A percentile compares a stretch with the other conserved stretches of the same genome.
These are phyloP conservation scores for Agriotes lineatus DNA, from an alignment of 2,888 invertebrate species.

Conservation along the genomic window DNA sequence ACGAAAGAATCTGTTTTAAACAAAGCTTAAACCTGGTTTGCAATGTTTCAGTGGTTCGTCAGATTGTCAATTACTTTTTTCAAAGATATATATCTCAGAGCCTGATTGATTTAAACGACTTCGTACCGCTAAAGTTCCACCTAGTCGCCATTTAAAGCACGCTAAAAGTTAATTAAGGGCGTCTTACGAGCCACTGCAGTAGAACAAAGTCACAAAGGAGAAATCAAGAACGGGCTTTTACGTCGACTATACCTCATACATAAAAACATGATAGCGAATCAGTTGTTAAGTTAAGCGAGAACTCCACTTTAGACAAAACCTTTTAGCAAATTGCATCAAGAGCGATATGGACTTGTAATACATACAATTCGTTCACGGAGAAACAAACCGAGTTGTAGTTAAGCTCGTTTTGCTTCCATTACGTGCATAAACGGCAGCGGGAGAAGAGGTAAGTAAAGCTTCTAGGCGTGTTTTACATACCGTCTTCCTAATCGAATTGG, in stretches of 20 bases:
- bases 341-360: slow-evolving; percentile 61
- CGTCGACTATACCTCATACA: slow-evolving; percentile 62
- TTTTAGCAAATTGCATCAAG: slow-evolving; percentile 67
- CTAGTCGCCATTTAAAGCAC: too few relatives aligned
- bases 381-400: slow-evolving; percentile 45
- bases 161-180: not conserved
- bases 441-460: not conserved
- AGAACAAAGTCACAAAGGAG: slow-evolving; percentile 4
- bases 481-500: not conserved
- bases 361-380: slow-evolving; percentile 61
- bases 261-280: slow-evolving; percentile 68
- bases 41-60: too few relatives aligned
- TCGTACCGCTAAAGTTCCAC: too few relatives aligned
- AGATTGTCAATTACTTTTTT: too few relatives aligned
- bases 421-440: slow-evolving; percentile 28
- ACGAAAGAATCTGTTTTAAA: too few relatives aligned
- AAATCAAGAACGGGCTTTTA: slow-evolving; percentile 33
- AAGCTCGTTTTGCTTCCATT: slow-evolving; percentile 43
- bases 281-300: slow-evolving; percentile 67
- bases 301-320: slow-evolving; percentile 67
- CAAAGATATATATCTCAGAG: too few relatives aligned
- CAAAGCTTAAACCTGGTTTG: too few relatives aligned
- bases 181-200: slow-evolving; percentile 5
- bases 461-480: not conserved
- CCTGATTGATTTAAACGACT: too few relatives aligned